Evolutionary conservation across 2,888 invertebrate species (phyloP).

Genomic region (Synanthedon formicaeformis): DNA sequence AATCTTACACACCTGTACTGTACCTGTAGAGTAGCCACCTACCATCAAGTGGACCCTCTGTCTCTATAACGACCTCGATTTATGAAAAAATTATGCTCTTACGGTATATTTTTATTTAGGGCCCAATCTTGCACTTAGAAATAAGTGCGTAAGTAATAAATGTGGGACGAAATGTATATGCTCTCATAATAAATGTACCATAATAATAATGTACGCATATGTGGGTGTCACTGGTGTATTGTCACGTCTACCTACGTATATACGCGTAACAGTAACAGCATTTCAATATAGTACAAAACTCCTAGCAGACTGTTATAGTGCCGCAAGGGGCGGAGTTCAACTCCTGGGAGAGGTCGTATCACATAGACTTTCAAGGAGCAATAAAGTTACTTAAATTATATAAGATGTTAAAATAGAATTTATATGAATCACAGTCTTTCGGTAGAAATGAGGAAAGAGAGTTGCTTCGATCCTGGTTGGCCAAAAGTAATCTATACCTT

Average conservation of each 20-base stretch:
- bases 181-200: background rate
- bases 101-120: too few species aligned
- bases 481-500: too few species aligned
- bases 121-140: too few species aligned
- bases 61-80: too few species aligned
- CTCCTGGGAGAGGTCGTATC: conserved; percentile 11
- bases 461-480: too few species aligned
- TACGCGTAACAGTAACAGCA: background rate
- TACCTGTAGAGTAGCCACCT: too few species aligned
- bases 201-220: background rate
- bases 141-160: background rate
- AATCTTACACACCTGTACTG: too few species aligned
- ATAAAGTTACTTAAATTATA: background rate
- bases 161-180: background rate
- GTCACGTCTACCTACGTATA: background rate
- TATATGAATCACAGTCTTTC: too few species aligned
- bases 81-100: too few species aligned
- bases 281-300: background rate
- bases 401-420: too few species aligned
- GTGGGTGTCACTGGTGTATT: background rate
- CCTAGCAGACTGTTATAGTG: background rate
- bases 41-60: too few species aligned
- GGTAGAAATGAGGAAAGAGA: too few species aligned
- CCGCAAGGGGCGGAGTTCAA: conserved; percentile 11
- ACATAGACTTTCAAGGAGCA: background rate